Base-by-base conservation (phyloP, 2,113 vertebrate genomes). In the Colius striatus region DNA sequence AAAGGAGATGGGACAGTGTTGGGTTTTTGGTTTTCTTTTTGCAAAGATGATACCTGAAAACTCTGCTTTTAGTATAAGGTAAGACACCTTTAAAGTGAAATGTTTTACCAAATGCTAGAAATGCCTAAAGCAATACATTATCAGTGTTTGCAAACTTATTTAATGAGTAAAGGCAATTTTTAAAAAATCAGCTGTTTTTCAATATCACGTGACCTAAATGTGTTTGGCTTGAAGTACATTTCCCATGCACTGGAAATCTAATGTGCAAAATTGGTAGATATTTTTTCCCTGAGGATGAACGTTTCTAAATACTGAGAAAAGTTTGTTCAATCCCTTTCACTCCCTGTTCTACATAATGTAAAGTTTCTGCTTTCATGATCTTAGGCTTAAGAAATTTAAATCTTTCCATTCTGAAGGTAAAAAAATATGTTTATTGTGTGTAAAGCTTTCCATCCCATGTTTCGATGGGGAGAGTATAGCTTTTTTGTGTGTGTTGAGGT, bases 31-130 rank as follows among this genome's bases (percentile, higher is more conserved):
- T 9, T 32, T 89, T 50, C n/a, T 96, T 95, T 89, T 95, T 95
- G 63, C 30, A 74, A 80, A 73, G 73, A n/a, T 75, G 81, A 76
- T 38, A 65, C 76, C 55, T 43, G 95, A 96, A 96, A 63, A 55
- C 11, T 83, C 87, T 92, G 12, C 80, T 93, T 89, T 38, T 30
- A 21, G 43, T 90, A 45, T 74, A 92, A 98, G 98, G 98, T 98
- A 98, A 96, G 98, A 68, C 16, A 38, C 36, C 3, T 11, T 85
- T 88, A 87, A 57, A 74, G 4, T 76, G 47, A 92, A 89, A 78
- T 97, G 92, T 45, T 95, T 94, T 95, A 9, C 45, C 86, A 93
- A 90, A 43, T 5, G 3, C 30, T 76, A 30, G 25, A 70, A 54
- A 81, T 54, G 7, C 18, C 20, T 80, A 66, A 75, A 77, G 25